A percentile compares a stretch with the other conserved stretches of the same genome.
Evolutionary conservation across 2,888 invertebrate species (phyloP).

Genomic region (Brachypterus glaber): DNA sequence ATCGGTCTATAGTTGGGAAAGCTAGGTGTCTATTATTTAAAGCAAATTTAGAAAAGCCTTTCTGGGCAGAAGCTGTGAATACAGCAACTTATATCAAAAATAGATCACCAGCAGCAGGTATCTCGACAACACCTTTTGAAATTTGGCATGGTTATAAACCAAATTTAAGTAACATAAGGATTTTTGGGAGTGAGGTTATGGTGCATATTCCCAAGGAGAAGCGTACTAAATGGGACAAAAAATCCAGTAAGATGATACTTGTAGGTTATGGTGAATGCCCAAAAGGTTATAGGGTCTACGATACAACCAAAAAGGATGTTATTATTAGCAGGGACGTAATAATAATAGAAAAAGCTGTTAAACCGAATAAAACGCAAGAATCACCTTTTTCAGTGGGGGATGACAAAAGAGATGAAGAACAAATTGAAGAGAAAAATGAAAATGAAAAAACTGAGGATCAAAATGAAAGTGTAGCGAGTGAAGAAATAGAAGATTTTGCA

Average conservation of each 20-base stretch:
- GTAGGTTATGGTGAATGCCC: constrained; percentile 15
- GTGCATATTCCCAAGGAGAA: constrained; percentile 15
- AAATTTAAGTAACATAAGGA: constrained; percentile 21
- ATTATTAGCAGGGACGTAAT: constrained; percentile 10
- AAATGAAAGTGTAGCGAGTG: too few species aligned
- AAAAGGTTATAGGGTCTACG: constrained; percentile 16
- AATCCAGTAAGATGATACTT: constrained; percentile 10
- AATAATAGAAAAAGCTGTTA: constrained; percentile 6
- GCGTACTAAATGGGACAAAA: constrained; percentile 13
- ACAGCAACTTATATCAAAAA: constrained; percentile 12
- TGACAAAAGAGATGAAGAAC: too few species aligned
- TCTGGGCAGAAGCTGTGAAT: constrained; percentile 17
- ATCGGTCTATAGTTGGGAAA: too few species aligned
- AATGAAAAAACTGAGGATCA: too few species aligned
- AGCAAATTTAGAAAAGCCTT: constrained; percentile 5
- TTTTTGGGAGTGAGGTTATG: constrained; percentile 16
- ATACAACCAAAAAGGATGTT: constrained; percentile 9
- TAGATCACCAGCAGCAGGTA: constrained; percentile 1
- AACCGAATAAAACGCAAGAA: too few species aligned
- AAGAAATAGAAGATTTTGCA: too few species aligned
- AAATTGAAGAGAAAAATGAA: too few species aligned
- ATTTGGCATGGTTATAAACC: constrained; percentile 12
- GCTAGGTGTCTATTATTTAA: constrained; percentile 9
- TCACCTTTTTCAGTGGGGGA: too few species aligned
- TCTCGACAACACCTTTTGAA: constrained; percentile 9